Evolutionary conservation across 2,888 invertebrate species (phyloP).

Genomic region (Polymixis flavicincta): DNA sequence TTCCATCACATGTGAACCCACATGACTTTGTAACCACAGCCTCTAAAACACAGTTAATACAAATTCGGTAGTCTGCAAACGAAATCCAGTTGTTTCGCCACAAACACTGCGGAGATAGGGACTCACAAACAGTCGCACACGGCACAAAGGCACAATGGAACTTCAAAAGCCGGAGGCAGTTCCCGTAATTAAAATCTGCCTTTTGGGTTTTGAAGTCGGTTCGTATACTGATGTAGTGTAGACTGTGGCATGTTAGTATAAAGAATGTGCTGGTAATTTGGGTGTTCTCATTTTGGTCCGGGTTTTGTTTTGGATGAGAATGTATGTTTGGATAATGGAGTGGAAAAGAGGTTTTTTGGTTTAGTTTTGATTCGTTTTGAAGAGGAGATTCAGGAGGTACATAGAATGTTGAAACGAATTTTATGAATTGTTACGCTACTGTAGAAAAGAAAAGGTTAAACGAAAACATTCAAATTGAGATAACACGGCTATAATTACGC

Average conservation of each 20-base stretch:
- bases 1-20: background rate
- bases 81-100: conserved; percentile 57
- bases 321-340: background rate
- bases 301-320: background rate
- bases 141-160: conserved; percentile 72
- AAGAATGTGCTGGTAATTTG: conserved; percentile 18
- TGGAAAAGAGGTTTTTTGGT: background rate
- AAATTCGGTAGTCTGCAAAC: conserved; percentile 51
- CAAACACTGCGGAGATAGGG: conserved; percentile 65
- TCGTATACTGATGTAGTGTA: conserved; percentile 31
- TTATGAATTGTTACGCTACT: too few species aligned
- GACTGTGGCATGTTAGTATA: conserved; percentile 20
- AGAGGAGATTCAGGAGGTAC: background rate
- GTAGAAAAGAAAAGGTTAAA: too few species aligned
- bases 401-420: too few species aligned
- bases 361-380: background rate
- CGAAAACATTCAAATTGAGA: too few species aligned
- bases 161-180: conserved; percentile 75
- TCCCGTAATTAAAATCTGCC: conserved; percentile 88
- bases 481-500: too few species aligned
- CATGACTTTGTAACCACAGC: conserved; percentile 1
- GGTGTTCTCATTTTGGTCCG: background rate
- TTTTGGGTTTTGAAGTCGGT: conserved; percentile 77
- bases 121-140: conserved; percentile 61
- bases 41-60: conserved; percentile 33